Conservation (phyloP, 2,888 invertebrate genomes). For the Protonemura montana region DNA sequence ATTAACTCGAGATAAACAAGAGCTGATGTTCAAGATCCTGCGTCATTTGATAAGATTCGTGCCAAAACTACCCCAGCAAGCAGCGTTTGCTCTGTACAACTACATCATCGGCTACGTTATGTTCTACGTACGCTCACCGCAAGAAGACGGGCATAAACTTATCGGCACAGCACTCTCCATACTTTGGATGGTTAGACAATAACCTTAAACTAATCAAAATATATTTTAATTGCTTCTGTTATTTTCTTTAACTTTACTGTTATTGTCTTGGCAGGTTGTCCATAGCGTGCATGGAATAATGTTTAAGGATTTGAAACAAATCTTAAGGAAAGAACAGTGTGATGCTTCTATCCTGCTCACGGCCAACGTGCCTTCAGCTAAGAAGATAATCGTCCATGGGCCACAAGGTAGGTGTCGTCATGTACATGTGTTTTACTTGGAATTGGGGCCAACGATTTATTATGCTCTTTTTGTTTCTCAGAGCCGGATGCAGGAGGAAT, state of each 20-base stretch:
- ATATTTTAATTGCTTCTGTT: background rate
- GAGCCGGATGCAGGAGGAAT: constrained; percentile 91
- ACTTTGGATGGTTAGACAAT: constrained; percentile 85
- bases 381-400: constrained; percentile 97
- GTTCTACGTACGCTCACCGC: constrained; percentile 97
- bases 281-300: constrained; percentile 99
- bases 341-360: constrained; percentile 97
- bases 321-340: constrained; percentile 97
- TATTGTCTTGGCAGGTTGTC: constrained; percentile 74
- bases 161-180: constrained; percentile 95
- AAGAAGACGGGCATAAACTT: constrained; percentile 92
- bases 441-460: no score
- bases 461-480: constrained; percentile 53
- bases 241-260: background rate
- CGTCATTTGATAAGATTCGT: constrained; percentile 93
- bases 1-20: constrained; percentile 90
- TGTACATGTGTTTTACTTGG: no score
- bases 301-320: constrained; percentile 99
- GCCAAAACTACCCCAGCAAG: constrained; percentile 92
- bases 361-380: constrained; percentile 98
- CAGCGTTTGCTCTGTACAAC: constrained; percentile 97
- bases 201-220: background rate
- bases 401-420: constrained; percentile 67
- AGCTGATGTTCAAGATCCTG: constrained; percentile 91
- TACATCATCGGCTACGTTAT: constrained; percentile 99